phyloP scores from a whole-genome alignment of 1,140 invertebrate species.

The Cyrtorhinus lividipennis region DNA sequence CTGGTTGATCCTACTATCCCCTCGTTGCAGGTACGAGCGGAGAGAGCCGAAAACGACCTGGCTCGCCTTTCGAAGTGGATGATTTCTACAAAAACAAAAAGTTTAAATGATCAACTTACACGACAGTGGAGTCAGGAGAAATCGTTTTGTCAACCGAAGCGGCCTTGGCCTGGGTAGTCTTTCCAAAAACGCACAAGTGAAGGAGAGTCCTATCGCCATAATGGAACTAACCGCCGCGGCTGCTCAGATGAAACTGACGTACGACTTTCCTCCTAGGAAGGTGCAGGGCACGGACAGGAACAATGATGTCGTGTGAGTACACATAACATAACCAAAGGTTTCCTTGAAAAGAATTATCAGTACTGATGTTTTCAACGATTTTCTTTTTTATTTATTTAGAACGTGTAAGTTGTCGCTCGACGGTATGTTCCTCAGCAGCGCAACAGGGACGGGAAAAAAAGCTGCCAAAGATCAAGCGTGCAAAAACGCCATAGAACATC shows the following conservation, averaged over 20 bases:
- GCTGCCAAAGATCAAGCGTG: slow-evolving; percentile 17
- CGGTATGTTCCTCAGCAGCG: slow-evolving; percentile 15
- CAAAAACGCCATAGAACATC: slow-evolving; percentile 13
- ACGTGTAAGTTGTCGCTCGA: slow-evolving; percentile 14
- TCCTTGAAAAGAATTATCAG: no score
- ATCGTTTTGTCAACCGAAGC: no score
- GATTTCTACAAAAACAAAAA: neutral
- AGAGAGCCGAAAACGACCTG: neutral
- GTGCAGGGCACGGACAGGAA: neutral
- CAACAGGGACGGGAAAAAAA: slow-evolving; percentile 10
- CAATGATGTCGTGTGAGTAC: neutral
- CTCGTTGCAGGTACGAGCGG: neutral
- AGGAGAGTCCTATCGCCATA: slow-evolving; percentile 1
- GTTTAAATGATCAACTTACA: no score
- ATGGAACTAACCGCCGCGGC: slow-evolving; percentile 14
- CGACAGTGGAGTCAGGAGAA: no score
- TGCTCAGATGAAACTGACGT: slow-evolving; percentile 15
- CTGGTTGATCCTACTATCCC: no score
- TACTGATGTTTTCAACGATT: no score
- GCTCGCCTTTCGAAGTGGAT: neutral
- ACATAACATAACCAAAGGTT: no score
- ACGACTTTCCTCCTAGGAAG: neutral
- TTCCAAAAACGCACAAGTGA: neutral
- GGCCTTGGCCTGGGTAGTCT: no score
- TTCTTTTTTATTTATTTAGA: neutral